Evolutionary conservation across 2,113 vertebrate genomes (phyloP).

Genomic region (Steatornis caripensis): DNA sequence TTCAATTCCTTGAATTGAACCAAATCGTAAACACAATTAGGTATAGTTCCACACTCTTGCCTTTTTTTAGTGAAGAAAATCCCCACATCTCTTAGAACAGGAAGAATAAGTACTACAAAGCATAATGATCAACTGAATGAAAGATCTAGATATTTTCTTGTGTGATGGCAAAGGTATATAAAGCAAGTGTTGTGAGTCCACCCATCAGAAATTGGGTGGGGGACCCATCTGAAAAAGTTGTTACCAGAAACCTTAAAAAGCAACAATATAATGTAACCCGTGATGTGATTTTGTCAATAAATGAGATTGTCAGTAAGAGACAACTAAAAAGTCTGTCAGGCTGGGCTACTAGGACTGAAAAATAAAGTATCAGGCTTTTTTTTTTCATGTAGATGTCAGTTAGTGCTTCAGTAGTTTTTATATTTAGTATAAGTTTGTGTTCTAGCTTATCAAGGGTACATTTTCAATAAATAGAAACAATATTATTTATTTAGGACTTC

Average conservation of each 20-base stretch:
- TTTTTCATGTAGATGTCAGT: neutral
- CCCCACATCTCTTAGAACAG: neutral
- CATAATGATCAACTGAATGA: neutral
- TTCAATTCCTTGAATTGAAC: neutral
- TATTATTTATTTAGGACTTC: neutral
- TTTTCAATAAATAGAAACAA: neutral
- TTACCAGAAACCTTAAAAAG: neutral
- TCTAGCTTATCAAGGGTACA: neutral
- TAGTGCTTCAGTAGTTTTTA: neutral
- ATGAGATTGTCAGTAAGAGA: neutral
- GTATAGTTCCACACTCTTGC: neutral
- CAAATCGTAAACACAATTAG: neutral
- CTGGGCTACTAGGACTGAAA: neutral
- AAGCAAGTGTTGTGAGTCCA: neutral
- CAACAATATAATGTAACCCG: neutral
- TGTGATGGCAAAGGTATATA: neutral
- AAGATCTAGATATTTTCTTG: neutral
- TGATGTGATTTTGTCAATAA: neutral
- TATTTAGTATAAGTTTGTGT: neutral
- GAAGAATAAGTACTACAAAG: neutral
- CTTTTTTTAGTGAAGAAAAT: neutral
- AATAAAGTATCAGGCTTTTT: fast-evolving
- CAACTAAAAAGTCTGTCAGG: neutral
- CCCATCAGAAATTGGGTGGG: neutral
- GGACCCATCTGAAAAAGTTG: neutral